Conservation (phyloP, 2,888 invertebrate species). For the Enchytraeus crypticus region DNA sequence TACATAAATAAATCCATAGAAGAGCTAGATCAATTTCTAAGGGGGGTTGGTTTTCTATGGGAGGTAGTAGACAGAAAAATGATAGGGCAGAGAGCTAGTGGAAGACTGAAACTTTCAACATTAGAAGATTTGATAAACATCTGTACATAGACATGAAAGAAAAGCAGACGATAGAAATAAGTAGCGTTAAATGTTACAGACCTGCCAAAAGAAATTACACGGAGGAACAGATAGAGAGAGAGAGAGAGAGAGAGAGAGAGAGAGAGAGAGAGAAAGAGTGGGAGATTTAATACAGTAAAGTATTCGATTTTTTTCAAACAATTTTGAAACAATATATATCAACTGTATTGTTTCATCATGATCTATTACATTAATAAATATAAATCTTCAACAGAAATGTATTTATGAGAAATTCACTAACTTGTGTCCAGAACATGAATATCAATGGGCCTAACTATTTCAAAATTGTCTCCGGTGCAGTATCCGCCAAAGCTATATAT, state of each 20-base stretch:
- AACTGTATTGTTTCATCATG: neutral
- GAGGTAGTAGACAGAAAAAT: neutral
- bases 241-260: neutral
- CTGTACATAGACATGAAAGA: too few species aligned
- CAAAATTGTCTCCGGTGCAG: constrained; percentile 72
- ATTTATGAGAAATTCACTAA: too few species aligned
- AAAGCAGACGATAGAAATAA: too few species aligned
- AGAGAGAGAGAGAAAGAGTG: neutral
- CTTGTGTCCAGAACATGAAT: constrained; percentile 74
- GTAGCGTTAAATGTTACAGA: too few species aligned
- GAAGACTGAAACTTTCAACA: too few species aligned
- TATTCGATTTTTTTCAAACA: too few species aligned
- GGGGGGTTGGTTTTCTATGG: neutral
- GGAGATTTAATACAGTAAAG: neutral
- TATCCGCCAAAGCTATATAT: constrained; percentile 88
- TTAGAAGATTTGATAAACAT: too few species aligned
- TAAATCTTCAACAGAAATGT: too few species aligned
- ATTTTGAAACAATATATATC: neutral
- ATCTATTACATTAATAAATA: too few species aligned
- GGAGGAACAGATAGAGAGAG: neutral
- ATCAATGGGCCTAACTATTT: constrained; percentile 61
- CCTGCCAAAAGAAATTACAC: neutral
- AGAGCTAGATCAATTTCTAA: too few species aligned
- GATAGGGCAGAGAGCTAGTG: too few species aligned
- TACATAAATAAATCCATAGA: too few species aligned